phyloP scores from a whole-genome alignment of 2,888 invertebrate genomes.

The Auanema sp. region DNA sequence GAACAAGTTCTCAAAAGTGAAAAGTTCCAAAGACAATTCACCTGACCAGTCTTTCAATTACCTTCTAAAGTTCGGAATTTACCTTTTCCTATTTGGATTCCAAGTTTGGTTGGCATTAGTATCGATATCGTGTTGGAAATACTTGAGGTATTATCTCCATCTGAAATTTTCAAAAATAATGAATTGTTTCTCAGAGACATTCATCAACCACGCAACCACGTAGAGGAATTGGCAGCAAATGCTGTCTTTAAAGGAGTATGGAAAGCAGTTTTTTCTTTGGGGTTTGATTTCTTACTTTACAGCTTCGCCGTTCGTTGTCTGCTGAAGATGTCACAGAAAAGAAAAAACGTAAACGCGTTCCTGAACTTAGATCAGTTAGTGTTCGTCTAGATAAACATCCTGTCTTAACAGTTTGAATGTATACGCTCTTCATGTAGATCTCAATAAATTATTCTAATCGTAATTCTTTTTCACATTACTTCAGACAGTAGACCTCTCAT shows the following conservation, averaged over 20 bases:
- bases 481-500: no score
- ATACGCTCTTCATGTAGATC: no score
- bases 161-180: no score
- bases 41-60: constrained; percentile 39
- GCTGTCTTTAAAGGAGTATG: constrained; percentile 16
- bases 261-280: no score
- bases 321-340: neutral
- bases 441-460: no score
- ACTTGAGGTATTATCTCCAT: constrained; percentile 44
- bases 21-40: neutral
- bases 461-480: no score
- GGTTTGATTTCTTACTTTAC: no score
- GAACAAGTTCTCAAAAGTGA: neutral
- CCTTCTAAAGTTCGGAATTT: constrained; percentile 46
- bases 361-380: no score
- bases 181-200: constrained; percentile 10
- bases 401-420: no score
- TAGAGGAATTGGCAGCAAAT: constrained; percentile 9
- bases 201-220: constrained; percentile 12
- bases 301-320: neutral
- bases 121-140: constrained; percentile 55
- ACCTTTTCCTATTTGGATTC: constrained; percentile 32
- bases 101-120: constrained; percentile 58
- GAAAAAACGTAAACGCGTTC: no score
- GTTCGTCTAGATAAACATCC: no score